phyloP scores from a whole-genome alignment of 2,888 invertebrate species.

The Nomada goodeniana region DNA sequence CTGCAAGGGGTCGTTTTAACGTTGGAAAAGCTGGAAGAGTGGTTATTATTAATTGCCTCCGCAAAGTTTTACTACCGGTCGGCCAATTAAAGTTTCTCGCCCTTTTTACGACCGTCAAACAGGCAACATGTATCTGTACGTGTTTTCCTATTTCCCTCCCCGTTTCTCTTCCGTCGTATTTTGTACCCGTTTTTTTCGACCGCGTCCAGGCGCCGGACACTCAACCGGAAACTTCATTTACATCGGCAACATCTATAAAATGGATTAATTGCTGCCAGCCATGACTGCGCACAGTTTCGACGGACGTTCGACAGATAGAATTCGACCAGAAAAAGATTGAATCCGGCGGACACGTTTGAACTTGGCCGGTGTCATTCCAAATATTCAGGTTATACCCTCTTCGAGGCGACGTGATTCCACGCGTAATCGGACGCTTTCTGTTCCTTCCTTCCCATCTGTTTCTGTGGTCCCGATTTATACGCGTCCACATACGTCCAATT shows the following conservation, averaged over 20 bases:
- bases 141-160: conserved; percentile 11
- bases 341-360: conserved; percentile 3
- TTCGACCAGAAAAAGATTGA: conserved; percentile 48
- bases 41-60: conserved; percentile 68
- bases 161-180: not conserved
- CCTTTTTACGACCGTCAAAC: conserved; percentile 73
- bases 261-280: conserved; percentile 71
- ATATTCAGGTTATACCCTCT: not conserved
- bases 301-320: conserved; percentile 58
- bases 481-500: not conserved
- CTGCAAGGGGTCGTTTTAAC: conserved; percentile 43
- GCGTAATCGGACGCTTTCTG: not conserved
- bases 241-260: conserved; percentile 74
- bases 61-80: conserved; percentile 57
- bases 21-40: conserved; percentile 57
- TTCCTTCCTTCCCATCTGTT: not conserved
- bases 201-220: conserved; percentile 38
- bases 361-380: not conserved
- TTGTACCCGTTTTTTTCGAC: conserved; percentile 10
- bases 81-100: conserved; percentile 53
- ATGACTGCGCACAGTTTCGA: conserved; percentile 46
- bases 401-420: conserved; percentile 1
- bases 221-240: conserved; percentile 69
- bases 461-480: not conserved
- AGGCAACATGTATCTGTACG: conserved; percentile 35